These are phyloP conservation scores for Cyphomyrus plagiostoma DNA, from an alignment of 2,113 vertebrate species.

Conservation along the genomic window DNA sequence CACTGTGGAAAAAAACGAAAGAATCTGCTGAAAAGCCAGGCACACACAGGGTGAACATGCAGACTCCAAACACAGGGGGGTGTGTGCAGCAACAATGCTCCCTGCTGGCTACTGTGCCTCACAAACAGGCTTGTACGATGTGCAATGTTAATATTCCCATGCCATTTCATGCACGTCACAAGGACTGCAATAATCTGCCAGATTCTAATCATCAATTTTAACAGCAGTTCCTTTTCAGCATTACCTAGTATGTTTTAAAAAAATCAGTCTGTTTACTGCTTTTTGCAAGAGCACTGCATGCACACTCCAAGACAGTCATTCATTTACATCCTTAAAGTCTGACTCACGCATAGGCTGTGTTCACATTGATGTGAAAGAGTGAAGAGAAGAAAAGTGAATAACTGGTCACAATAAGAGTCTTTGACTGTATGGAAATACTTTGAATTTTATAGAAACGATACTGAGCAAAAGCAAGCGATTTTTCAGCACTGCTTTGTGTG, in stretches of 20 bases:
- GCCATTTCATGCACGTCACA: not conserved
- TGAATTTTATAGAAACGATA: not conserved
- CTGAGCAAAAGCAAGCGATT: not conserved
- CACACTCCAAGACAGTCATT: not conserved
- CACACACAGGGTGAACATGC: not conserved
- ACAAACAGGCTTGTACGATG: not conserved
- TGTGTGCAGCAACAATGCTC: not conserved
- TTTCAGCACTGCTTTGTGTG: not conserved
- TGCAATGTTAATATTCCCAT: not conserved
- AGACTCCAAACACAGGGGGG: not conserved
- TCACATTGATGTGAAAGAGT: too few species aligned
- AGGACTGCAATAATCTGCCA: not conserved
- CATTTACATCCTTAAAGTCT: not conserved
- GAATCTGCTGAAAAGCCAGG: not conserved
- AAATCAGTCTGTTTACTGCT: not conserved
- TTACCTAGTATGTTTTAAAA: not conserved
- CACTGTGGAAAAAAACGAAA: not conserved
- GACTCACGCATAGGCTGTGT: not conserved
- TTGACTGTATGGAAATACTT: not conserved
- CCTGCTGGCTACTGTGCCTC: not conserved
- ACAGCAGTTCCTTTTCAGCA: not conserved
- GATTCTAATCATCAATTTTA: not conserved
- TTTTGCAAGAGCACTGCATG: not conserved
- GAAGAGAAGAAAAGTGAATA: not conserved
- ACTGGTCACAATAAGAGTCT: not conserved